A percentile compares a stretch with the other conserved stretches of the same genome.
Conservation (phyloP, 2,888 invertebrate genomes). For the Leptogaster cylindrica region DNA sequence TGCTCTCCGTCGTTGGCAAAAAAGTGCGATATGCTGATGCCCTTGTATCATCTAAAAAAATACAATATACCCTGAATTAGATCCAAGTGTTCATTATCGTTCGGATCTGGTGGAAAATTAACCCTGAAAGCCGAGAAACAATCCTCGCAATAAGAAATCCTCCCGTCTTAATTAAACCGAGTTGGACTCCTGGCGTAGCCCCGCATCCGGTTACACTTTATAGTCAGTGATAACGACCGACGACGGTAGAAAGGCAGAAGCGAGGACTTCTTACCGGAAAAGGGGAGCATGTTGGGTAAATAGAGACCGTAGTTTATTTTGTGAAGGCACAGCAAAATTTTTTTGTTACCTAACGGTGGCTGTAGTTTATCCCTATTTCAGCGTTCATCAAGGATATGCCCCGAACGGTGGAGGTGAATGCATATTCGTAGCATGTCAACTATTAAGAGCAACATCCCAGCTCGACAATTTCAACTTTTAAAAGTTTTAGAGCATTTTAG, state of each 20-base stretch:
- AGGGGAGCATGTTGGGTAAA: background rate
- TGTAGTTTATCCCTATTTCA: slow-evolving; percentile 5
- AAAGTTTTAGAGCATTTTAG: slow-evolving; percentile 20
- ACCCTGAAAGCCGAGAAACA: background rate
- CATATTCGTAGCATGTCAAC: background rate
- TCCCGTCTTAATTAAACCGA: slow-evolving; percentile 24
- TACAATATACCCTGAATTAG: slow-evolving; percentile 3
- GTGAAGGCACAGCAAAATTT: background rate
- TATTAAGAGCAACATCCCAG: background rate
- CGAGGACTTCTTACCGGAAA: slow-evolving; percentile 3
- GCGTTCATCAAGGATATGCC: background rate
- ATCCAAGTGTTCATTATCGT: slow-evolving; percentile 16
- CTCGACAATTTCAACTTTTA: background rate
- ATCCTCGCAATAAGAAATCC: slow-evolving; percentile 9
- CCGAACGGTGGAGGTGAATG: background rate
- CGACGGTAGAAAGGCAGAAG: background rate
- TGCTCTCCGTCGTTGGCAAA: background rate
- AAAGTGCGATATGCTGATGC: too few relatives aligned
- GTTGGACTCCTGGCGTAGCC: background rate
- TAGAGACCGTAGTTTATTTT: background rate
- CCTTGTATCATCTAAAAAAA: too few relatives aligned
- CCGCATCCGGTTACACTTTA: slow-evolving; percentile 17
- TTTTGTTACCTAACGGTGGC: slow-evolving; percentile 13
- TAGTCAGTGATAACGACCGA: slow-evolving; percentile 12
- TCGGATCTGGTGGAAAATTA: slow-evolving; percentile 11